Evolutionary conservation across 2,797 vertebrate species (phyloP).

Genomic region (Oreortyx pictus): DNA sequence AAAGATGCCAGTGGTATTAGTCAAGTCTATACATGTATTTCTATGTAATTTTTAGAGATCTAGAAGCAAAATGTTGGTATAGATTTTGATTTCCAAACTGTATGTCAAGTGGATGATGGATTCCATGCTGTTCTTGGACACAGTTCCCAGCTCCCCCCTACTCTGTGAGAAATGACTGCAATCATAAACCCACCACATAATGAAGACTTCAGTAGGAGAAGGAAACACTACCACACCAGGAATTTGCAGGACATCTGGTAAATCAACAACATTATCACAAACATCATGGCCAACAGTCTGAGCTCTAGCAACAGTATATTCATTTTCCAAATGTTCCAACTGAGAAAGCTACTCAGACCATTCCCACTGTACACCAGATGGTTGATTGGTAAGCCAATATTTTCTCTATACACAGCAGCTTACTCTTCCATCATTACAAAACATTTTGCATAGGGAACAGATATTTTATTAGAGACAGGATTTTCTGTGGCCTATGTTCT

Average conservation of each 20-base stretch:
- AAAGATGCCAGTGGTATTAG: slow-evolving; percentile 8
- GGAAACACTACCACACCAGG: slow-evolving; percentile 75
- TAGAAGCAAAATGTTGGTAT: slow-evolving; percentile 34
- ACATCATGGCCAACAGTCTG: slow-evolving; percentile 78
- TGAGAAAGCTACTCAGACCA: slow-evolving; percentile 78
- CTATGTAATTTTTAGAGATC: slow-evolving; percentile 5
- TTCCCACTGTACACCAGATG: slow-evolving; percentile 81
- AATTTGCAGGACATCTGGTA: slow-evolving; percentile 85
- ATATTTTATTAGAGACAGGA: slow-evolving; percentile 57
- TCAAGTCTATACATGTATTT: neutral
- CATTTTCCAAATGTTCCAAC: slow-evolving; percentile 85
- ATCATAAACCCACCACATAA: slow-evolving; percentile 54
- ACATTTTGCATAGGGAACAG: slow-evolving; percentile 65
- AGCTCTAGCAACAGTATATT: slow-evolving; percentile 80
- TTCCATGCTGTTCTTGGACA: slow-evolving; percentile 53
- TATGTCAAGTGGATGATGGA: slow-evolving; percentile 40
- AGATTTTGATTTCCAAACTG: slow-evolving; percentile 50
- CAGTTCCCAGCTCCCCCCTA: slow-evolving; percentile 36
- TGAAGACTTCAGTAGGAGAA: slow-evolving; percentile 65
- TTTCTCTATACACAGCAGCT: slow-evolving; percentile 76
- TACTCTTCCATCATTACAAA: slow-evolving; percentile 72
- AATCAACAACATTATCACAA: slow-evolving; percentile 79
- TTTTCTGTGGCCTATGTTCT: slow-evolving; percentile 29
- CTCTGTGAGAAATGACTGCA: slow-evolving; percentile 64
- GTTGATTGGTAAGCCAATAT: slow-evolving; percentile 81